A percentile compares a stretch with the other conserved stretches of the same genome.
Evolutionary conservation across 2,888 invertebrate genomes (phyloP).

Genomic region (Macropis europaea): DNA sequence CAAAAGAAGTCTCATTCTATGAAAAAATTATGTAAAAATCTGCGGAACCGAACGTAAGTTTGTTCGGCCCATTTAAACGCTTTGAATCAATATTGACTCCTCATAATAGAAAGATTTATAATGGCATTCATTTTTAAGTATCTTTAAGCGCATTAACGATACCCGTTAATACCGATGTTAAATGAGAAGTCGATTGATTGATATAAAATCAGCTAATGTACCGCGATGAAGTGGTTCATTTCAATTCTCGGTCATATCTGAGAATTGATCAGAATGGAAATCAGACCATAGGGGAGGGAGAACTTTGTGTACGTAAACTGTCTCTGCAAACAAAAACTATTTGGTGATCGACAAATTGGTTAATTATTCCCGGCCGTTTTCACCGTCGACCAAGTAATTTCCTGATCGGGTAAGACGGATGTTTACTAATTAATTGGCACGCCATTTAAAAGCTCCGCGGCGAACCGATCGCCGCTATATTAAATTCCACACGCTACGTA

Average conservation of each 20-base stretch:
- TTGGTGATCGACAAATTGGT: background rate
- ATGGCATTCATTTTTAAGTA: background rate
- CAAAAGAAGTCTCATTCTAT: too few species aligned
- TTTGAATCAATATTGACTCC: background rate
- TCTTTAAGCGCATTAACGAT: background rate
- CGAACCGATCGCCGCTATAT: conserved; percentile 5
- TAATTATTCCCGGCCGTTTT: conserved; percentile 12
- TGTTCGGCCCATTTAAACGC: background rate
- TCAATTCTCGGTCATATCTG: conserved; percentile 6
- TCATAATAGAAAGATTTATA: background rate
- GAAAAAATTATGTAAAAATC: too few species aligned
- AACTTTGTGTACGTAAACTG: background rate
- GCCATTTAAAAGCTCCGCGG: conserved; percentile 19
- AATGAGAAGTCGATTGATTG: conserved; percentile 4
- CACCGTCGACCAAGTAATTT: conserved; percentile 19
- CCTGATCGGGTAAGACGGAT: conserved; percentile 31
- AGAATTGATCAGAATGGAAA: background rate
- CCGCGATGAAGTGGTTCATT: conserved; percentile 3
- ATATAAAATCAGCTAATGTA: background rate
- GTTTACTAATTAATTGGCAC: conserved; percentile 40
- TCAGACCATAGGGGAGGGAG: background rate
- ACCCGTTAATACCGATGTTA: background rate
- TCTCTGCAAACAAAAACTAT: background rate
- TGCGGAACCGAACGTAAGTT: too few species aligned
- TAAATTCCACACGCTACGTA: conserved; percentile 11